Conservation (phyloP, 2,888 invertebrate species). For the Aricia artaxerxes region DNA sequence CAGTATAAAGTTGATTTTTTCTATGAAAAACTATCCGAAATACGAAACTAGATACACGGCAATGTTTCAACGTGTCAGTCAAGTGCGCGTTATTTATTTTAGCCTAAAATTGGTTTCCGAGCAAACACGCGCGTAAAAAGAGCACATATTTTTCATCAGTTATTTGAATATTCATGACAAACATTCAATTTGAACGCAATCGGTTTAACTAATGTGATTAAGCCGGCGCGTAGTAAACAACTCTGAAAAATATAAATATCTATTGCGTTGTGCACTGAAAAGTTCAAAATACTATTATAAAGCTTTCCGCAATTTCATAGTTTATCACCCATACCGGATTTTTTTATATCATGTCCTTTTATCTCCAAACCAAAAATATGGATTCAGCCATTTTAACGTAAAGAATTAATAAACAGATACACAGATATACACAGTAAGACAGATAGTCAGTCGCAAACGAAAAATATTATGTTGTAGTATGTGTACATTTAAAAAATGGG, state of each 20-base stretch:
- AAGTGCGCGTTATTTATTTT: neutral
- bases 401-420: too few relatives aligned
- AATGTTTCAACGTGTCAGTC: neutral
- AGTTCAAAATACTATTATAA: neutral
- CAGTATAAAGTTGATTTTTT: neutral
- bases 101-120: neutral
- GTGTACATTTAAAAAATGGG: neutral
- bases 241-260: neutral
- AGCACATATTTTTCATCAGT: conserved; percentile 26
- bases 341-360: too few relatives aligned
- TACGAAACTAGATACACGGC: neutral
- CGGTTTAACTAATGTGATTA: conserved; percentile 27
- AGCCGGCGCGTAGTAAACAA: neutral
- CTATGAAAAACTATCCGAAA: neutral
- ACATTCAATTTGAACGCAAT: conserved; percentile 28
- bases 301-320: too few relatives aligned
- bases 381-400: too few relatives aligned
- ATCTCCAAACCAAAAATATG: too few relatives aligned
- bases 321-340: too few relatives aligned
- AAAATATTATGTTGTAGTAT: too few relatives aligned
- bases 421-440: too few relatives aligned
- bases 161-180: conserved; percentile 29
- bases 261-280: neutral
- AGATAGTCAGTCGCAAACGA: too few relatives aligned
- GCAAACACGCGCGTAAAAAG: conserved; percentile 11